Base-by-base conservation (phyloP, 2,888 invertebrate species). In the Ectropis crepuscularia region DNA sequence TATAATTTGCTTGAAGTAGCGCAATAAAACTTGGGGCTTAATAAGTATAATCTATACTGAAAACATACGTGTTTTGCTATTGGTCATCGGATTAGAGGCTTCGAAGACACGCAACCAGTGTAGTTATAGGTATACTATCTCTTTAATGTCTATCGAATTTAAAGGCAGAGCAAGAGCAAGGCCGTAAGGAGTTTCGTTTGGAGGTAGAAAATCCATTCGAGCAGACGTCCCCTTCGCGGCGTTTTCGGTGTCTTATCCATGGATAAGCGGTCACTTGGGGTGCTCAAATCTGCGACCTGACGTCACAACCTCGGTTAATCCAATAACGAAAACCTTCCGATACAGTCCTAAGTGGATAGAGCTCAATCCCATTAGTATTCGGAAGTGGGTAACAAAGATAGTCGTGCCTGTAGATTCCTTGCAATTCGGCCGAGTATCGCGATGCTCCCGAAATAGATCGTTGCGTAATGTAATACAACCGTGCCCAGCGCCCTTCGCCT, bases 401-500 rank as follows among this genome's bases (percentile, higher is more conserved):
- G 69, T 62, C 53, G 46, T 68, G 71, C 73, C 70, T 69, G 69
- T 71, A 43, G 65, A 73, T 67, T 70, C 73, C 72, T 53, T 68
- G 70, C 68, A 63, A 67, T 68, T 61, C 67, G 71, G 71, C 74
- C 71, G 69, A 61, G 66, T 68, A 71, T 63, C 54, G 58, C 63
- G 58, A 66, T 67, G 50, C 53, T 57, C 67, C 67, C 53, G 60
- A 72, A 74, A 73, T 75, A 75, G 70, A 63, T 42, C 11, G 58
- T 68, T 69, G 63, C 67, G 69, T 71, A 69, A 72, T 68, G 63
- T 51, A 48, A 58, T 59, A 55, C 63, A 63, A 63, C 71, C 47
- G 61, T 74, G 75, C 76, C 79, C 79, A 78, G 72, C 70, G 81
- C 81, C 82, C 81, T 81, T 81, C 79, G 78, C 81, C 81, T 81